Percentiles rank a stretch among this genome's conserved stretches.
These are phyloP conservation scores for Eublepharis macularius DNA, from an alignment of 2,113 vertebrate species.

Conservation along the genomic window DNA sequence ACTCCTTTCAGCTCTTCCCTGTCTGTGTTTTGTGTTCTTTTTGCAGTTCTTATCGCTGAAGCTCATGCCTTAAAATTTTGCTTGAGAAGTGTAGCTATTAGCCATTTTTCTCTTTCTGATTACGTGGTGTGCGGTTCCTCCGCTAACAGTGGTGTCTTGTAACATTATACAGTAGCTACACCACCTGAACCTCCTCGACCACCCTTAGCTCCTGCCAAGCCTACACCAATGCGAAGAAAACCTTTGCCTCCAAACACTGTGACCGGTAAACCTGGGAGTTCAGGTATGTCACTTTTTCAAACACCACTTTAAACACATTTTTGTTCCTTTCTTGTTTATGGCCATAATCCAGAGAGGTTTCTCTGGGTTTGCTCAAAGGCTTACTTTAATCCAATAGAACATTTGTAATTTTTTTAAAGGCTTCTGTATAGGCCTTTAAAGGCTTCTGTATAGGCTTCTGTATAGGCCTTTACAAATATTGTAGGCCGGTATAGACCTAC, in stretches of 20 bases:
- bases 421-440: too few species aligned
- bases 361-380: not conserved
- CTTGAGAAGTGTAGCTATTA: conserved; percentile 22
- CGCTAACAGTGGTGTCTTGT: conserved; percentile 42
- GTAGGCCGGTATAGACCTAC: too few species aligned
- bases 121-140: conserved; percentile 12
- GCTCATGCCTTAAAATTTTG: conserved; percentile 3
- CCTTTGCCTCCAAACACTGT: conserved; percentile 74
- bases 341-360: not conserved
- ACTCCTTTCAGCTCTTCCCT: conserved; percentile 2
- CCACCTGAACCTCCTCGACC: conserved; percentile 52
- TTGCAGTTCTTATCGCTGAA: conserved; percentile 29
- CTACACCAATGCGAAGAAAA: conserved; percentile 71
- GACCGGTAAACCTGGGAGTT: conserved; percentile 76
- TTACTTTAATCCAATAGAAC: not conserved
- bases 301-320: not conserved
- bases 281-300: conserved; percentile 66
- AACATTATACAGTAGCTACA: conserved; percentile 55
- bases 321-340: not conserved
- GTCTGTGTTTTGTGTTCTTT: conserved; percentile 22
- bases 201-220: conserved; percentile 60
- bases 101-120: conserved; percentile 8
- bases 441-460: too few species aligned
- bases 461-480: too few species aligned
- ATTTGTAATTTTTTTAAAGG: not conserved